Evolutionary conservation across 2,888 invertebrate species (phyloP).

Genomic region (Leistus spinibarbis): DNA sequence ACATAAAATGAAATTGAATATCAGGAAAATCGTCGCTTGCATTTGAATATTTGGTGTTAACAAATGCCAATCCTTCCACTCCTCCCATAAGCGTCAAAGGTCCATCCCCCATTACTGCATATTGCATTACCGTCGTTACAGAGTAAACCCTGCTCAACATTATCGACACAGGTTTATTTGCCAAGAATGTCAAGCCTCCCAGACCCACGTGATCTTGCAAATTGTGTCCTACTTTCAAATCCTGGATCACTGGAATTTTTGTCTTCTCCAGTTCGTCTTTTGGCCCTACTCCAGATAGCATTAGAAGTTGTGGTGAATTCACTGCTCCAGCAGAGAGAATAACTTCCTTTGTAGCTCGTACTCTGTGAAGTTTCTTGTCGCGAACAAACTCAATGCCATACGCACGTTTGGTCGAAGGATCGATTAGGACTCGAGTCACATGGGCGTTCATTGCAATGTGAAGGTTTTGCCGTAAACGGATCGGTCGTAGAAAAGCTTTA

Average conservation of each 20-base stretch:
- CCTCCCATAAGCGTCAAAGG: slow-evolving; percentile 87
- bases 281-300: slow-evolving; percentile 90
- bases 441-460: slow-evolving; percentile 85
- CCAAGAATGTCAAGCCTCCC: slow-evolving; percentile 82
- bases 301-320: slow-evolving; percentile 91
- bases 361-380: slow-evolving; percentile 72
- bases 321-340: slow-evolving; percentile 90
- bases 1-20: slow-evolving; percentile 87
- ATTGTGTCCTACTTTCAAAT: slow-evolving; percentile 83
- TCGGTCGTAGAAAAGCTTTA: slow-evolving; percentile 85
- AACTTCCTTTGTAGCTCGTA: slow-evolving; percentile 82
- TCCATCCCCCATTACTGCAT: slow-evolving; percentile 82
- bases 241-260: slow-evolving; percentile 79
- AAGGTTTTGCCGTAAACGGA: slow-evolving; percentile 78
- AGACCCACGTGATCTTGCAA: slow-evolving; percentile 89
- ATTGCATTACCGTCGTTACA: slow-evolving; percentile 79
- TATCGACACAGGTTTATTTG: slow-evolving; percentile 79
- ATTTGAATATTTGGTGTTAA: slow-evolving; percentile 85
- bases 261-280: slow-evolving; percentile 72
- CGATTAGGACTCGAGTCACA: slow-evolving; percentile 76
- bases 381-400: slow-evolving; percentile 83
- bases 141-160: slow-evolving; percentile 80
- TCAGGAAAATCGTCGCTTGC: slow-evolving; percentile 83
- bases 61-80: slow-evolving; percentile 87
- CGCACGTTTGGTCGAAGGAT: slow-evolving; percentile 74